A percentile compares a stretch with the other conserved stretches of the same genome.
phyloP scores from a whole-genome alignment of 2,888 invertebrate species.

The Meta bourneti region DNA sequence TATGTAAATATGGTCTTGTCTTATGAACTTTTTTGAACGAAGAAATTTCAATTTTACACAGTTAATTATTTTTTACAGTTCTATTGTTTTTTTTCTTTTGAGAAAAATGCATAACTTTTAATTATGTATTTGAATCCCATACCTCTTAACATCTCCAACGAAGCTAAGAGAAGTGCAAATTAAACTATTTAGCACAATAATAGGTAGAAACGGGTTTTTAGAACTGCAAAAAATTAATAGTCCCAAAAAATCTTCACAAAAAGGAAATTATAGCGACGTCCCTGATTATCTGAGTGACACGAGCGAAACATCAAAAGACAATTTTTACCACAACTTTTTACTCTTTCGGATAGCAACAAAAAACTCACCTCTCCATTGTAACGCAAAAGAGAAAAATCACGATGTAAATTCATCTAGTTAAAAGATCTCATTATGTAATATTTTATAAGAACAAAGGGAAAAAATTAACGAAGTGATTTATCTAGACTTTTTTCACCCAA shows the following conservation, averaged over 20 bases:
- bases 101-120: no score
- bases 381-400: constrained; percentile 34
- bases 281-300: constrained; percentile 38
- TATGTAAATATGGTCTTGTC: no score
- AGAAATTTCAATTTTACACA: no score
- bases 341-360: constrained; percentile 4
- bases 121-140: background rate
- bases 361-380: constrained; percentile 21
- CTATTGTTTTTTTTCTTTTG: no score
- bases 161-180: background rate
- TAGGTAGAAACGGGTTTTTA: background rate
- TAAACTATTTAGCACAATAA: background rate
- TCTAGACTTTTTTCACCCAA: constrained; percentile 20
- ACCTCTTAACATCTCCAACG: background rate
- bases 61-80: no score
- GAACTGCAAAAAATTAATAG: background rate
- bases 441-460: constrained; percentile 46
- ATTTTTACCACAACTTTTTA: constrained; percentile 34
- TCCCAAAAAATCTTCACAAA: background rate
- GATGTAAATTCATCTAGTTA: constrained; percentile 53
- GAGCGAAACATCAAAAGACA: constrained; percentile 37
- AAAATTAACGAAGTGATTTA: constrained; percentile 44
- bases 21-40: no score
- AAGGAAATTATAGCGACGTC: constrained; percentile 18
- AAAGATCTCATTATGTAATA: constrained; percentile 51